These are phyloP conservation scores for Campylomormyrus numenius DNA, from an alignment of 2,113 vertebrate species.

Conservation along the genomic window DNA sequence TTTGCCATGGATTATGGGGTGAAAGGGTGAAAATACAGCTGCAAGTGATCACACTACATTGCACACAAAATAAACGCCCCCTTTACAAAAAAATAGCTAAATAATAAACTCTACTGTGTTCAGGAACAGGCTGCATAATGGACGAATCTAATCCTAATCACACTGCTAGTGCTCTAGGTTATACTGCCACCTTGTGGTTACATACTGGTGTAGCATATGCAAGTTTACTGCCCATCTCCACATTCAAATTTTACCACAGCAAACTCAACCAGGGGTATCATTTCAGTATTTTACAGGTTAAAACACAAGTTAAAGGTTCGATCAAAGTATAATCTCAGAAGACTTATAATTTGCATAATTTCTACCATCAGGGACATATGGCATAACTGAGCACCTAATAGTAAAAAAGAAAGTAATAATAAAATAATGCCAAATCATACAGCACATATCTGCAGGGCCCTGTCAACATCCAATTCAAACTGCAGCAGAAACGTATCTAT, in stretches of 20 bases:
- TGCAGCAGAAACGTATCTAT: background rate
- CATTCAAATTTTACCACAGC: background rate
- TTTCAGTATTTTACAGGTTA: background rate
- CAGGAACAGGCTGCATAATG: background rate
- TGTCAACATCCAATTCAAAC: background rate
- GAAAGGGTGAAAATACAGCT: background rate
- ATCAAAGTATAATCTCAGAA: background rate
- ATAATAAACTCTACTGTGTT: background rate
- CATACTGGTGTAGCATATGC: background rate
- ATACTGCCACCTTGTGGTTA: constrained; percentile 17
- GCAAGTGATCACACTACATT: background rate
- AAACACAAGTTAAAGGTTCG: background rate
- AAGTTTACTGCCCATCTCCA: background rate
- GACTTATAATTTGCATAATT: background rate
- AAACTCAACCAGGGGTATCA: background rate
- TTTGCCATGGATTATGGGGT: background rate
- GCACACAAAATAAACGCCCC: background rate
- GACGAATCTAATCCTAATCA: background rate
- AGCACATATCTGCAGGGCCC: background rate
- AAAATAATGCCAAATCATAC: background rate
- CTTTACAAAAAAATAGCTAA: background rate
- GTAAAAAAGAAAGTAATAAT: background rate
- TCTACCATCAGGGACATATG: background rate
- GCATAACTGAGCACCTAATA: background rate
- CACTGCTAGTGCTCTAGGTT: background rate